Percentiles rank a stretch among this genome's conserved stretches.
These are phyloP conservation scores for Poecile atricapillus DNA, from an alignment of 2,113 vertebrate genomes.

Conservation along the genomic window DNA sequence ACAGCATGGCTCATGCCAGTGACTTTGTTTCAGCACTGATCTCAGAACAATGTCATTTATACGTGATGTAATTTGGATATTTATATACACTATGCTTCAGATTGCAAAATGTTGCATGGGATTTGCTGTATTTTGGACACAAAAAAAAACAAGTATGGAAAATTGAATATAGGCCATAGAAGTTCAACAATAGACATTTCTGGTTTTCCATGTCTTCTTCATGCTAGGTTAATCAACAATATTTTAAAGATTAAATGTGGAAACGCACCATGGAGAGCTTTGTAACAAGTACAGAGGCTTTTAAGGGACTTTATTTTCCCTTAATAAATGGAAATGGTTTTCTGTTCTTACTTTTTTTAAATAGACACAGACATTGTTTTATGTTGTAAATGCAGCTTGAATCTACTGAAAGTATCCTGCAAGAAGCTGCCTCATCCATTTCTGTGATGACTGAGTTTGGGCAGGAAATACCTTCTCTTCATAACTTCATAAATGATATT, in stretches of 20 bases:
- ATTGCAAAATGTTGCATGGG: not conserved
- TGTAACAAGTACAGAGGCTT: not conserved
- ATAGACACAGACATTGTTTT: slow-evolving; percentile 80
- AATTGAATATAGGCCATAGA: not conserved
- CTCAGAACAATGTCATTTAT: not conserved
- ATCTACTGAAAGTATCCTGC: slow-evolving; percentile 80
- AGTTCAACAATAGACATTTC: not conserved
- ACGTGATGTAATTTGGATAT: not conserved
- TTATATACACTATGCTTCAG: not conserved
- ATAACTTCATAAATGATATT: slow-evolving; percentile 66
- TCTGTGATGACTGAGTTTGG: slow-evolving; percentile 78
- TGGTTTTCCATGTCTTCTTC: not conserved
- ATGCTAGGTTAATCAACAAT: not conserved
- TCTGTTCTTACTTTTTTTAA: slow-evolving; percentile 37
- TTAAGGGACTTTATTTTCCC: not conserved
- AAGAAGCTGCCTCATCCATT: slow-evolving; percentile 72
- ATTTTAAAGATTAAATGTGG: not conserved
- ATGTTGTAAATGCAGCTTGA: slow-evolving; percentile 93
- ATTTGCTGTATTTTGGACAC: not conserved
- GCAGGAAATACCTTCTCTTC: slow-evolving; percentile 79
- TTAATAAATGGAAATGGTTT: slow-evolving; percentile 14
- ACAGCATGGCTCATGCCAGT: not conserved
- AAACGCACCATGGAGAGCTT: not conserved
- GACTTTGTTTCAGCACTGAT: not conserved
- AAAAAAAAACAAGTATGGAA: not conserved